Conservation (phyloP, 2,888 invertebrate species). For the Euzetes globulus region DNA sequence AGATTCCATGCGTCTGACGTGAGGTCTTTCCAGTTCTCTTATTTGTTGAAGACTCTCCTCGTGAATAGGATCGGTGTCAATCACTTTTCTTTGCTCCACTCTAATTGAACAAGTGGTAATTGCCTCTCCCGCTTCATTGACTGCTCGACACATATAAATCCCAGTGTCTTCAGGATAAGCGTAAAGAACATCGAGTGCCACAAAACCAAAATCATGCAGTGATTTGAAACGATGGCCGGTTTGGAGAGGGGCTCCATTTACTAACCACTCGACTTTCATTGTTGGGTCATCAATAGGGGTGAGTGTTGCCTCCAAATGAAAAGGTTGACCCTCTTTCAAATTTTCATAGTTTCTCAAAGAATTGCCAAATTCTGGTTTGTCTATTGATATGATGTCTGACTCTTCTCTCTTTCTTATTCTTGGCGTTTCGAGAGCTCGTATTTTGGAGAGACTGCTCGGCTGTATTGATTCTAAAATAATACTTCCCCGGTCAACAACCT, state of each 20-base stretch:
- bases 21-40: slow-evolving; percentile 73
- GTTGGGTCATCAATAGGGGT: slow-evolving; percentile 94
- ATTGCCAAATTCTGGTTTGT: slow-evolving; percentile 78
- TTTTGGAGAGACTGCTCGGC: slow-evolving; percentile 81
- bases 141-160: slow-evolving; percentile 87
- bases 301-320: slow-evolving; percentile 84
- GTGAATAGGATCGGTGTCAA: slow-evolving; percentile 49
- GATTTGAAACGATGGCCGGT: slow-evolving; percentile 92
- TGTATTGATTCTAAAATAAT: slow-evolving; percentile 87
- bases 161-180: slow-evolving; percentile 83
- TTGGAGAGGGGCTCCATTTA: slow-evolving; percentile 80
- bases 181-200: slow-evolving; percentile 82
- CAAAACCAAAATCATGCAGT: slow-evolving; percentile 94
- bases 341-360: slow-evolving; percentile 77
- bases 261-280: slow-evolving; percentile 90
- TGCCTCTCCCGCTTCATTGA: slow-evolving; percentile 73
- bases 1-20: slow-evolving; percentile 53
- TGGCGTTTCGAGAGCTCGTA: slow-evolving; percentile 73
- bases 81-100: slow-evolving; percentile 43
- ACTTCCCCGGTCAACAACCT: slow-evolving; percentile 61
- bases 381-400: slow-evolving; percentile 60
- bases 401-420: slow-evolving; percentile 52
- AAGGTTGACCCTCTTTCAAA: slow-evolving; percentile 75
- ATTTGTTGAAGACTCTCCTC: slow-evolving; percentile 73
- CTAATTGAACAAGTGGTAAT: slow-evolving; percentile 46